Percentiles rank a stretch among this genome's conserved stretches.
phyloP scores from a whole-genome alignment of 2,888 invertebrate genomes.

The Ischnus inquisitorius region DNA sequence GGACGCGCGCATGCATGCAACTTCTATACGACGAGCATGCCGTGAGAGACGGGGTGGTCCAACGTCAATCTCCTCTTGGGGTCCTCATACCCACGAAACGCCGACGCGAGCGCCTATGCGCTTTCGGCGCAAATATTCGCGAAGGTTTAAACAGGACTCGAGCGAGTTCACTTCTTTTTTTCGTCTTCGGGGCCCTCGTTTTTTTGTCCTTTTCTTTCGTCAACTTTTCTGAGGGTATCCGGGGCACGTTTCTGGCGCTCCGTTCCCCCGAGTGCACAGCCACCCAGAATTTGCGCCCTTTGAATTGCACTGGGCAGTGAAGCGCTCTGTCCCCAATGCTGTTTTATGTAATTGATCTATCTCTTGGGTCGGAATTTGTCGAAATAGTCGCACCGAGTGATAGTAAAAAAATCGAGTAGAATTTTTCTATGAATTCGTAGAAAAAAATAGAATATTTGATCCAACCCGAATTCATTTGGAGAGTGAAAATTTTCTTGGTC shows the following conservation, averaged over 20 bases:
- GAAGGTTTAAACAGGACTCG: constrained; percentile 77
- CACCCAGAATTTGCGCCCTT: constrained; percentile 51
- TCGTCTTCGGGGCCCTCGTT: not conserved
- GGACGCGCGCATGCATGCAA: constrained; percentile 47
- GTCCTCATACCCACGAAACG: constrained; percentile 69
- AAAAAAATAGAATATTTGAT: too few species aligned
- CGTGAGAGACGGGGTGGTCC: constrained; percentile 80
- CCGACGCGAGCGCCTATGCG: constrained; percentile 57
- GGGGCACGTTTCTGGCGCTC: constrained; percentile 3
- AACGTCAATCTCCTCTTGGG: constrained; percentile 80
- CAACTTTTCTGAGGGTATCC: constrained; percentile 61
- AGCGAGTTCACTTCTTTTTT: constrained; percentile 27
- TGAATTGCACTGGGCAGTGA: not conserved
- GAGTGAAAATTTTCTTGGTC: too few species aligned
- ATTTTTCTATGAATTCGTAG: too few species aligned
- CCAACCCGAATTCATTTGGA: too few species aligned
- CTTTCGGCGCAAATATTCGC: constrained; percentile 84
- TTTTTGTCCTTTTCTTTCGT: constrained; percentile 36
- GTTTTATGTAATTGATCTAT: not conserved
- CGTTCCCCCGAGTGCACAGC: constrained; percentile 53
- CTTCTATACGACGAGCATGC: constrained; percentile 40
- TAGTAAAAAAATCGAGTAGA: not conserved
- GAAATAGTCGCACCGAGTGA: not conserved
- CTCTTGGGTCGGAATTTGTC: not conserved
- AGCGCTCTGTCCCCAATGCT: not conserved